phyloP scores from a whole-genome alignment of 2,888 invertebrate genomes.

The Frankliniella fusca region DNA sequence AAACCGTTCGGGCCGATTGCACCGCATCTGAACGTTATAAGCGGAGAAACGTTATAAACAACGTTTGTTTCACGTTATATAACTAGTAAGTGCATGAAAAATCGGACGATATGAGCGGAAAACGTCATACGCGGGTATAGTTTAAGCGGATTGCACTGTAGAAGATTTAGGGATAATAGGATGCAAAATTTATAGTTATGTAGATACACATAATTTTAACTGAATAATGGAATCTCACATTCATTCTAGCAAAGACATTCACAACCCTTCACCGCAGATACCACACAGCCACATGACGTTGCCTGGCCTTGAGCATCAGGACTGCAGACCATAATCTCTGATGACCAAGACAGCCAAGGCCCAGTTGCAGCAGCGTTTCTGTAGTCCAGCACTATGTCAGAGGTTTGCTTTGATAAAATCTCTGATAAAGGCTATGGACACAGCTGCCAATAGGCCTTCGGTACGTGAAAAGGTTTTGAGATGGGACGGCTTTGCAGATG shows the following conservation, averaged over 20 bases:
- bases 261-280: conserved; percentile 30
- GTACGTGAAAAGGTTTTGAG: conserved; percentile 9
- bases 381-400: conserved; percentile 21
- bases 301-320: conserved; percentile 19
- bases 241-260: conserved; percentile 7
- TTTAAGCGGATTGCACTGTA: too few species aligned
- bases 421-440: conserved; percentile 3
- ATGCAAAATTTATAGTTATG: neutral
- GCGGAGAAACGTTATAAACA: too few species aligned
- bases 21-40: too few species aligned
- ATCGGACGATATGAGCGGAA: too few species aligned
- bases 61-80: too few species aligned
- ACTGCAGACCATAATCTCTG: neutral
- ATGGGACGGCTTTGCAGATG: neutral
- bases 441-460: neutral
- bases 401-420: conserved; percentile 8
- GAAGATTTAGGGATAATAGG: neutral
- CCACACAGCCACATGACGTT: conserved; percentile 16
- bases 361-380: conserved; percentile 1
- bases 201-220: neutral
- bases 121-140: too few species aligned
- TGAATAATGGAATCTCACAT: neutral
- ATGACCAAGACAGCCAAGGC: neutral
- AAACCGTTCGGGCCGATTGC: too few species aligned
- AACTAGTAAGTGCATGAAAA: too few species aligned